Evolutionary conservation across 2,888 invertebrate species (phyloP).

Genomic region (Watsonalla cultraria): DNA sequence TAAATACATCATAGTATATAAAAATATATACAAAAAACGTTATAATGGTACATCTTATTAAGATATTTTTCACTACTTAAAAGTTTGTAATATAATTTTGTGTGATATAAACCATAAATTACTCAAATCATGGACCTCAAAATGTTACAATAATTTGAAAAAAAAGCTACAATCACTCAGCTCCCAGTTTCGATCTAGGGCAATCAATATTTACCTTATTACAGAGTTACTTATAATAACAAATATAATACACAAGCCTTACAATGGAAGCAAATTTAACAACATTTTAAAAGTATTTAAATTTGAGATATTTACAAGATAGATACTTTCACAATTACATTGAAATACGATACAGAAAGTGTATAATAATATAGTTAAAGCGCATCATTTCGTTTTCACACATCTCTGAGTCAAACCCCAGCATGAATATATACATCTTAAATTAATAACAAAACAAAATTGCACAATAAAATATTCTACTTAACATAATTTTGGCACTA

Average conservation of each 20-base stretch:
- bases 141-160: constrained; percentile 27
- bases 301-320: constrained; percentile 67
- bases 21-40: constrained; percentile 74
- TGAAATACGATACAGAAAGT: constrained; percentile 51
- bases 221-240: constrained; percentile 55
- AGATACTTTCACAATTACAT: constrained; percentile 50
- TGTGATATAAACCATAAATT: constrained; percentile 65
- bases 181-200: constrained; percentile 18
- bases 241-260: constrained; percentile 62
- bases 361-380: constrained; percentile 64
- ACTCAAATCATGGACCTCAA: constrained; percentile 61
- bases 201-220: constrained; percentile 33
- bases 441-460: constrained; percentile 72
- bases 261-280: constrained; percentile 72
- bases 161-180: constrained; percentile 16
- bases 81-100: constrained; percentile 69
- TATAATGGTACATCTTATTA: constrained; percentile 51
- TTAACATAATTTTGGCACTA: constrained; percentile 81
- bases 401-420: constrained; percentile 60
- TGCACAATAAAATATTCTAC: constrained; percentile 75
- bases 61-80: constrained; percentile 53
- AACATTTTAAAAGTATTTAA: constrained; percentile 57
- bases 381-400: constrained; percentile 73
- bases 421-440: constrained; percentile 65
- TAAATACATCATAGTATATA: constrained; percentile 72